Conservation (phyloP, 2,797 vertebrate genomes). For the Ciconia nigra region DNA sequence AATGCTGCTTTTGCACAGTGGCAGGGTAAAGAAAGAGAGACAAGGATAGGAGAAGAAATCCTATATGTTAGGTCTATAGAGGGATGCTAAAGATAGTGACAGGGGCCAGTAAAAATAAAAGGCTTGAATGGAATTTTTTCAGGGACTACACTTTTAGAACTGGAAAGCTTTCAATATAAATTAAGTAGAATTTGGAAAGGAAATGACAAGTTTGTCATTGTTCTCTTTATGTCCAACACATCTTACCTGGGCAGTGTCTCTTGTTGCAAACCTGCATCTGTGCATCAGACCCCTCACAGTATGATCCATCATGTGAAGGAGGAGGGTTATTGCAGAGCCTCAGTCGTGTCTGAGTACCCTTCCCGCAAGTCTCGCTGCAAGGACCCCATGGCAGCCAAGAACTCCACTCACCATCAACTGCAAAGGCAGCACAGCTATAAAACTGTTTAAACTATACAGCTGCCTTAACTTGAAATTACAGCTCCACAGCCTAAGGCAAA, state of each 20-base stretch:
- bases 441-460: background rate
- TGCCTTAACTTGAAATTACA: background rate
- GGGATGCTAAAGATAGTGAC: background rate
- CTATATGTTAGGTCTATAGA: background rate
- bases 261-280: constrained; percentile 90
- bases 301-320: constrained; percentile 81
- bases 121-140: background rate
- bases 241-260: constrained; percentile 86
- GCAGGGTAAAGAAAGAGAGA: background rate
- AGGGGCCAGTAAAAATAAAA: background rate
- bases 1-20: background rate
- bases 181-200: rapidly evolving
- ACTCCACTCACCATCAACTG: constrained; percentile 90
- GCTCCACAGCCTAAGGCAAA: background rate
- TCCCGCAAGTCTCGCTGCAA: constrained; percentile 91
- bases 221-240: background rate
- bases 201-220: background rate
- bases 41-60: background rate
- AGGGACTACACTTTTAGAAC: background rate
- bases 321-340: constrained; percentile 90
- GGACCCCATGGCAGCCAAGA: constrained; percentile 89
- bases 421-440: background rate
- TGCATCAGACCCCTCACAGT: constrained; percentile 83
- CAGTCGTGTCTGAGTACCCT: constrained; percentile 85
- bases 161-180: rapidly evolving